A percentile compares a stretch with the other conserved stretches of the same genome.
Conservation (phyloP, 2,113 vertebrate genomes). For the Spheniscus mendiculus region DNA sequence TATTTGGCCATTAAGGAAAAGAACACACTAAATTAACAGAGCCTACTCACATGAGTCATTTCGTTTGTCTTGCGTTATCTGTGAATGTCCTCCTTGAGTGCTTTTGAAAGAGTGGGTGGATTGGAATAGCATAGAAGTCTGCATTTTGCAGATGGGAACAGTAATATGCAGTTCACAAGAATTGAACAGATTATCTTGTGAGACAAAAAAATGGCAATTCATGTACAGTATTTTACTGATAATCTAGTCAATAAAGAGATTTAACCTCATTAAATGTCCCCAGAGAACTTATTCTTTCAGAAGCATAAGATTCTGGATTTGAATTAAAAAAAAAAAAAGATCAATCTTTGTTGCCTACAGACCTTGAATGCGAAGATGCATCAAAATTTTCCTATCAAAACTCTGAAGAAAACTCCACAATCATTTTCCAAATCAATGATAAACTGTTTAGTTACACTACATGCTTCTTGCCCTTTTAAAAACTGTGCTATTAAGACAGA, state of each 20-base stretch:
- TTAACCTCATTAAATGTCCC: neutral
- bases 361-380: accelerated
- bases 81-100: neutral
- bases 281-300: neutral
- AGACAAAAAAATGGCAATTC: neutral
- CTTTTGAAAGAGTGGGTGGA: neutral
- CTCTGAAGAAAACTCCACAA: neutral
- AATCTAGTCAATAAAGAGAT: neutral
- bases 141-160: neutral
- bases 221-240: neutral
- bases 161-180: neutral
- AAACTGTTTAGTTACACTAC: neutral
- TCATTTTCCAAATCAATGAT: neutral
- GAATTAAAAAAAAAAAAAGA: neutral
- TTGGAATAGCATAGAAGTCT: neutral
- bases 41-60: neutral
- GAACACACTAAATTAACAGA: neutral
- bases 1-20: neutral
- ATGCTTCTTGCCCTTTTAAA: neutral
- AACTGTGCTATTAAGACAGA: neutral
- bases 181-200: neutral
- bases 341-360: neutral
- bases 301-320: neutral
- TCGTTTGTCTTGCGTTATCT: neutral
- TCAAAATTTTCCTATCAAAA: neutral